phyloP scores from a whole-genome alignment of 2,888 invertebrate species.

The Leptarthrus brevirostris region DNA sequence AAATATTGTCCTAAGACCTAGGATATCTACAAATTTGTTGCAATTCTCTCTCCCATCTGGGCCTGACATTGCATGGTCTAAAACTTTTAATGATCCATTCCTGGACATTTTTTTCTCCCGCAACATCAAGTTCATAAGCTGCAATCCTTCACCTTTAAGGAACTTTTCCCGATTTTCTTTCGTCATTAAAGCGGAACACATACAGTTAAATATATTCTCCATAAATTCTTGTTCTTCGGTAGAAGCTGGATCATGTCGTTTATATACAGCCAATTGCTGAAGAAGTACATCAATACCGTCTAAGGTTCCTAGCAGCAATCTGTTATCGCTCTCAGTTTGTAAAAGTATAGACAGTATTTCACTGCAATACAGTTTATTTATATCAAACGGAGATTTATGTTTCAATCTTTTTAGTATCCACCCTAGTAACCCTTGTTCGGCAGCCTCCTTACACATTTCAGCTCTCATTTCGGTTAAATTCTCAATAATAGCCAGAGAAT shows the following conservation, averaged over 20 bases:
- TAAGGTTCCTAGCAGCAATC: slow-evolving; percentile 84
- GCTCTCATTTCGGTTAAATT: slow-evolving; percentile 93
- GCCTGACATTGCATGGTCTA: slow-evolving; percentile 97
- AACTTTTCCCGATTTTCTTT: slow-evolving; percentile 91
- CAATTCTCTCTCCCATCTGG: slow-evolving; percentile 94
- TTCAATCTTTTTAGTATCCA: slow-evolving; percentile 94
- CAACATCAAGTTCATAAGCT: slow-evolving; percentile 99
- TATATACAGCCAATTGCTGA: slow-evolving; percentile 95
- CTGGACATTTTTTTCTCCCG: slow-evolving; percentile 96
- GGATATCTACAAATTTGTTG: slow-evolving; percentile 97
- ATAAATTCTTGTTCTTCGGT: slow-evolving; percentile 97
- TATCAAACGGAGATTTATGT: slow-evolving; percentile 90
- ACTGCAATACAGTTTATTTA: slow-evolving; percentile 94
- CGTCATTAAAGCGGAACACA: slow-evolving; percentile 94
- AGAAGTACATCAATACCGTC: slow-evolving; percentile 96
- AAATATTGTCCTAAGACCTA: slow-evolving; percentile 95
- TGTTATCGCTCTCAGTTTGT: slow-evolving; percentile 88
- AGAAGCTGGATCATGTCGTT: slow-evolving; percentile 90
- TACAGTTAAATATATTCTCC: slow-evolving; percentile 97
- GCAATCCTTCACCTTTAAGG: slow-evolving; percentile 93
- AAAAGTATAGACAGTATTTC: slow-evolving; percentile 96
- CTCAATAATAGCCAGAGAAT: slow-evolving; percentile 90
- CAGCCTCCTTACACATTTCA: slow-evolving; percentile 85
- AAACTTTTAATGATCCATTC: slow-evolving; percentile 94
- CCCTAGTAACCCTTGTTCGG: slow-evolving; percentile 88